Base-by-base conservation (phyloP, 2,797 vertebrate species). In the Coregonus suidteri region DNA sequence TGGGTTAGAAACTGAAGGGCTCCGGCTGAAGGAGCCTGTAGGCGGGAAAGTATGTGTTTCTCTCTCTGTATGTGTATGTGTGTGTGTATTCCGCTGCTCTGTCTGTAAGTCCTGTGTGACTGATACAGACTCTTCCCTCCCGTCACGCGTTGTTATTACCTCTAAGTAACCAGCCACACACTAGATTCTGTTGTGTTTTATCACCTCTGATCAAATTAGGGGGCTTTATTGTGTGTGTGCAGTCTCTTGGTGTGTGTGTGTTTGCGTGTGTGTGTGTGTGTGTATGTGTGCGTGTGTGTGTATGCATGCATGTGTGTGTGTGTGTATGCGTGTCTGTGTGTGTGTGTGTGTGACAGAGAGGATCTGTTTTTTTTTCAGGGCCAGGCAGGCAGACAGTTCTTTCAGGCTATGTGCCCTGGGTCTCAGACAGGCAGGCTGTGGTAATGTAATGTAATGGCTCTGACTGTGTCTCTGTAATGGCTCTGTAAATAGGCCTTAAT, bases 121-220 rank as follows among this genome's bases (percentile, higher is more conserved):
- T 90, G 88, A 93, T 85, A 56, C 89, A 34, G 75, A 83, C 80
- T 90, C 87, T 82, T 84, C 87, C 87, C 88, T 83, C 84, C 86
- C 83, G 66, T 89, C 86, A 81, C 89, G 88, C 81, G 80, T 87
- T 85, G 90, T 90, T 93, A 92, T 91, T 92, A 90, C 92, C 87
- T 90, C 86, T 92, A 89, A 93, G 91, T 91, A 93, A 92, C 91
- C 91, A 88, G 88, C 89, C 77, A 59, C 86, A 79, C 86, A 93
- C 90, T 93, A 90, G 87, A 94, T 93, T 93, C 83, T 82, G 88
- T 87, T 82, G 81, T 81, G 89, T 90, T 93, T 94, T 93, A 94
- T 93, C 90, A 90, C 87, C 85, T 78, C 88, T 93, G 93, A 94
- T 94, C 88, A 91, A 92, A 94, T 94, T 91, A 93, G 83, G 54